phyloP scores from a whole-genome alignment of 2,888 invertebrate species.

The Pheosia gnoma region DNA sequence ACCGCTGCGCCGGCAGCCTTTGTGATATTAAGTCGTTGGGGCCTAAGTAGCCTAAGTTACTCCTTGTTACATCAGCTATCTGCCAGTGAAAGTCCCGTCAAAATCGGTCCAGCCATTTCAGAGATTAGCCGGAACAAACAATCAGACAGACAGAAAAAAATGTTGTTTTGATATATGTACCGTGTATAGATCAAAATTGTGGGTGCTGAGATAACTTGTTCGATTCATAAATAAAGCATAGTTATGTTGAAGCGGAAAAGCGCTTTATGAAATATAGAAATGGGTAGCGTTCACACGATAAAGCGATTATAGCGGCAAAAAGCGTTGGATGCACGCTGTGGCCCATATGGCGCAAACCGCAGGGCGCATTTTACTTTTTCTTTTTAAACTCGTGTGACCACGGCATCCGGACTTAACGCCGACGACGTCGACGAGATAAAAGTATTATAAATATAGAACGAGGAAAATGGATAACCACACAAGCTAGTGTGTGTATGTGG shows the following conservation, averaged over 20 bases:
- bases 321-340: slow-evolving; percentile 37
- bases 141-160: too few relatives aligned
- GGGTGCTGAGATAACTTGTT: too few relatives aligned
- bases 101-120: too few relatives aligned
- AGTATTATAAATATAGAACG: slow-evolving; percentile 69
- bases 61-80: too few relatives aligned
- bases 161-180: too few relatives aligned
- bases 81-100: too few relatives aligned
- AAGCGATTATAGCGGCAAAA: slow-evolving; percentile 32
- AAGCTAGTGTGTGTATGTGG: slow-evolving; percentile 32
- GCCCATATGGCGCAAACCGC: slow-evolving; percentile 51
- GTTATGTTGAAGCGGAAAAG: slow-evolving; percentile 14
- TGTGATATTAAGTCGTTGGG: too few relatives aligned
- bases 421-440: slow-evolving; percentile 55
- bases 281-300: slow-evolving; percentile 23
- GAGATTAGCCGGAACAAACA: too few relatives aligned
- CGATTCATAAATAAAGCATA: background rate
- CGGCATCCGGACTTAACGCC: slow-evolving; percentile 43
- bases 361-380: slow-evolving; percentile 50
- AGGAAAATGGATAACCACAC: slow-evolving; percentile 53
- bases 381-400: slow-evolving; percentile 31
- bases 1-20: too few relatives aligned
- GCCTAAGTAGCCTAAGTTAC: too few relatives aligned
- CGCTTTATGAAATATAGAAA: slow-evolving; percentile 15
- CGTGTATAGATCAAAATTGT: too few relatives aligned